Evolutionary conservation across 1,140 invertebrate genomes (phyloP).

Genomic region (Euwallacea fornicatus): DNA sequence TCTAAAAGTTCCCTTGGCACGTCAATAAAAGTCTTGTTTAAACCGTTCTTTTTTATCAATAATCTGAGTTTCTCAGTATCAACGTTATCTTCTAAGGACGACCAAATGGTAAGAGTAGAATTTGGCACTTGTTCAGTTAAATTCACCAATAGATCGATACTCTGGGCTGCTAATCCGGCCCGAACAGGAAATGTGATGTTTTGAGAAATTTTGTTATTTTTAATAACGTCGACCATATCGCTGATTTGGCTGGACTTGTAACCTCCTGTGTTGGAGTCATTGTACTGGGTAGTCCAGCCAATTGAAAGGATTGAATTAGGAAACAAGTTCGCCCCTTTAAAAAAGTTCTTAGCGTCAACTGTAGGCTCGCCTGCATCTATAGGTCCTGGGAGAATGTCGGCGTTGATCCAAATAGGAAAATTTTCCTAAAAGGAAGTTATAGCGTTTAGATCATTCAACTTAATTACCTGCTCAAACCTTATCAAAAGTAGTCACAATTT

Average conservation of each 20-base stretch:
- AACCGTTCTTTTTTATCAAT: constrained; percentile 63
- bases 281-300: constrained; percentile 82
- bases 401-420: constrained; percentile 85
- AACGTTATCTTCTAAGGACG: constrained; percentile 62
- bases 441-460: neutral
- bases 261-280: constrained; percentile 56
- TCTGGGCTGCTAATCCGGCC: constrained; percentile 70
- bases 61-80: constrained; percentile 61
- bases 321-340: constrained; percentile 59
- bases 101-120: constrained; percentile 75
- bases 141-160: constrained; percentile 57
- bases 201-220: constrained; percentile 57
- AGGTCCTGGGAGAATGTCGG: constrained; percentile 82
- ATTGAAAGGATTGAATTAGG: constrained; percentile 73
- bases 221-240: constrained; percentile 70
- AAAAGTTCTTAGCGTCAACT: constrained; percentile 71
- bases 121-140: constrained; percentile 57
- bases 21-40: constrained; percentile 70
- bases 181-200: constrained; percentile 81
- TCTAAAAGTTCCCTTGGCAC: constrained; percentile 62
- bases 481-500: constrained; percentile 57
- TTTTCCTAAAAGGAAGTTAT: constrained; percentile 57
- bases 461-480: constrained; percentile 18
- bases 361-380: constrained; percentile 62
- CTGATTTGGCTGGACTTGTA: constrained; percentile 72